These are phyloP conservation scores for Leptoclinus maculatus DNA, from an alignment of 2,797 vertebrate genomes.

Conservation along the genomic window DNA sequence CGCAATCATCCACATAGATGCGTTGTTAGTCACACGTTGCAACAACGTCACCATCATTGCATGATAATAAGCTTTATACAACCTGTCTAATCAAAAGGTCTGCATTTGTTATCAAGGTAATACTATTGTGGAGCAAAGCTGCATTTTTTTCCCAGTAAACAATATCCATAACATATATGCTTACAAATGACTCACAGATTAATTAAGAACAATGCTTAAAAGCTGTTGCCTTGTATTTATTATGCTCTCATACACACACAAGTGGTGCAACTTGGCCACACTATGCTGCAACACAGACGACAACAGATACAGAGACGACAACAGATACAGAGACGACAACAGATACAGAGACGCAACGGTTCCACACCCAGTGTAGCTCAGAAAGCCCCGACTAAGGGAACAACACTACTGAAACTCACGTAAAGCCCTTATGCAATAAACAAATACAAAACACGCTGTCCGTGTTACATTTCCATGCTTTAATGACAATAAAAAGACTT, in stretches of 20 bases:
- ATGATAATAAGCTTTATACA: slow-evolving; percentile 18
- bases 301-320: background rate
- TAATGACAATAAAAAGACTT: slow-evolving; percentile 31
- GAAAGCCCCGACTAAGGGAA: background rate
- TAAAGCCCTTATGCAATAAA: slow-evolving; percentile 30
- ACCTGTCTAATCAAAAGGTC: slow-evolving; percentile 10
- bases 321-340: background rate
- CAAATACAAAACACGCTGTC: background rate
- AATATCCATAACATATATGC: background rate
- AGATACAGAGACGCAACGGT: background rate
- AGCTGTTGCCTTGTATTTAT: slow-evolving; percentile 12
- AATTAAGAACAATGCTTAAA: background rate
- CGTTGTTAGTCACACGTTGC: background rate
- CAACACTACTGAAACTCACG: slow-evolving; percentile 13
- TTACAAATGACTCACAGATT: background rate
- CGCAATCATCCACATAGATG: background rate
- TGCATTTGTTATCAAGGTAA: background rate
- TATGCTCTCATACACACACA: slow-evolving; percentile 1
- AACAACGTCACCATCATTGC: background rate
- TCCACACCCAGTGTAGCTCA: slow-evolving; percentile 31
- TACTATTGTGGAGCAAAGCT: slow-evolving; percentile 15
- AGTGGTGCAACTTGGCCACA: slow-evolving; percentile 19
- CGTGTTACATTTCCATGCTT: slow-evolving; percentile 11
- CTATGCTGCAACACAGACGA: background rate
- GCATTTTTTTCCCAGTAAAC: background rate